A percentile compares a stretch with the other conserved stretches of the same genome.
Conservation (phyloP, 2,888 invertebrate genomes). For the Hydrotaea cyrtoneurina region DNA sequence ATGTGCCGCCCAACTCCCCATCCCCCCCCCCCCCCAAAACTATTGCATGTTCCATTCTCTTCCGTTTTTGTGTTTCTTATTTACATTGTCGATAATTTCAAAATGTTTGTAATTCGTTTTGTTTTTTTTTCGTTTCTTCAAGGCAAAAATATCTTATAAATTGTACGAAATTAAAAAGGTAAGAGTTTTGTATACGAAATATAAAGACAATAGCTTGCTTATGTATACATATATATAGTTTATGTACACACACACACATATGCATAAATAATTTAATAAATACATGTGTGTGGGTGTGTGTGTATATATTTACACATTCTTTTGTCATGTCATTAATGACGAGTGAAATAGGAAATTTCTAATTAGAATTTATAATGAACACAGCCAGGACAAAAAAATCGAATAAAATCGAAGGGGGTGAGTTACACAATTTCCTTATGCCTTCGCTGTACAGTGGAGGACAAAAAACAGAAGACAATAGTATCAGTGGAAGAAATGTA, state of each 20-base stretch:
- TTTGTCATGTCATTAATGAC: background rate
- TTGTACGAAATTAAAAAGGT: background rate
- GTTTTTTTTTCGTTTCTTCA: too few species aligned
- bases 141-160: background rate
- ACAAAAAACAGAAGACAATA: too few species aligned
- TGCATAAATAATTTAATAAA: background rate
- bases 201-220: background rate
- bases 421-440: background rate
- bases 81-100: constrained; percentile 2
- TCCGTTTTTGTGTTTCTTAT: too few species aligned
- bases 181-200: background rate
- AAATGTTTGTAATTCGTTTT: background rate
- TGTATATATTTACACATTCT: background rate
- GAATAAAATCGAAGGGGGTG: background rate
- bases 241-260: background rate
- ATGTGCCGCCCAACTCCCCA: background rate
- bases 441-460: background rate
- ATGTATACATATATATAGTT: background rate
- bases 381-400: constrained; percentile 2
- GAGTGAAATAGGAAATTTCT: background rate
- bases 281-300: background rate
- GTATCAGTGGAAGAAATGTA: too few species aligned
- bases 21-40: too few species aligned
- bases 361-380: constrained; percentile 32
- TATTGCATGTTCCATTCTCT: background rate